Evolutionary conservation across 92 coral and sea anemone genomes (phyloP).

Genomic region (Actinernus sp.): DNA sequence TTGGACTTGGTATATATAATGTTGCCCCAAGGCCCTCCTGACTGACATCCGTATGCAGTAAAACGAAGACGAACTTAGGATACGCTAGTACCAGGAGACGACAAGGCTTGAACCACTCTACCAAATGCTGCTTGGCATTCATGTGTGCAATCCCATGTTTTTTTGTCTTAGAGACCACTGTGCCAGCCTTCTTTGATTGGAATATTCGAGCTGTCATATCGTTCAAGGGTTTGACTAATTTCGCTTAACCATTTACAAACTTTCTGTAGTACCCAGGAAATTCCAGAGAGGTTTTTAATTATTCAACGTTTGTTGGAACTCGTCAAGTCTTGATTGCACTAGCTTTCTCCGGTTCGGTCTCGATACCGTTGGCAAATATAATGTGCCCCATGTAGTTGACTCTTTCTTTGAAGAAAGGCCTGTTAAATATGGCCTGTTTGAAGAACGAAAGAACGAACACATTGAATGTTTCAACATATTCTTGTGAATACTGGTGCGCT

Average conservation of each 20-base stretch:
- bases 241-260: constrained; percentile 17
- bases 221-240: constrained; percentile 24
- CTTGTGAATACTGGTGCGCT: constrained; percentile 12
- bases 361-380: constrained; percentile 10
- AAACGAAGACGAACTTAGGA: constrained; percentile 9
- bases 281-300: constrained; percentile 34
- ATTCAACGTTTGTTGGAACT: constrained; percentile 3
- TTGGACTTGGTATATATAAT: constrained; percentile 32
- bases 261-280: constrained; percentile 27
- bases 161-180: neutral
- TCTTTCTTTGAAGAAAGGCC: constrained; percentile 25
- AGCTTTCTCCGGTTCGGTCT: constrained; percentile 34
- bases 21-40: too few species aligned
- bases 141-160: constrained; percentile 21
- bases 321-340: constrained; percentile 18
- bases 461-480: neutral
- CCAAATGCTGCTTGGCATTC: constrained; percentile 29
- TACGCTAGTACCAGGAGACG: constrained; percentile 22
- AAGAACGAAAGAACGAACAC: too few species aligned
- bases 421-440: too few species aligned
- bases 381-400: constrained; percentile 35
- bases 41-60: constrained; percentile 15
- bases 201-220: constrained; percentile 3
- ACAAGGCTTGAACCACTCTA: constrained; percentile 23
- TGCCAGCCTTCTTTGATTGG: neutral